phyloP scores from a whole-genome alignment of 2,797 vertebrate genomes.

The Gambusia yucatana region DNA sequence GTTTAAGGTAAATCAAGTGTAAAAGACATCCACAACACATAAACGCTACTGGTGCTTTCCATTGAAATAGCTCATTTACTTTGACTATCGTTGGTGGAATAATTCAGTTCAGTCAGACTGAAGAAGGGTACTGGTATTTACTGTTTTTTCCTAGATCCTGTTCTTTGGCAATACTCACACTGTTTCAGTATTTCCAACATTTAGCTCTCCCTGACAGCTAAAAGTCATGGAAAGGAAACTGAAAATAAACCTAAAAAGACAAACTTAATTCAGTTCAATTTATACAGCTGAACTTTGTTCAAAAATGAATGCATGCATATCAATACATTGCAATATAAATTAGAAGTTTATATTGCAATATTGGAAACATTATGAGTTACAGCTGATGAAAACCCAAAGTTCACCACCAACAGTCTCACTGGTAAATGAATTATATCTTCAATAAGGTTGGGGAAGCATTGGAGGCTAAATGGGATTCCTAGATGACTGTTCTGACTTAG shows the following conservation, averaged over 20 bases:
- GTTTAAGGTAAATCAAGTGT: constrained; percentile 7
- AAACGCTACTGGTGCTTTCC: constrained; percentile 1
- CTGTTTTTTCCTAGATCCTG: neutral
- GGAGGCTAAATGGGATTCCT: no score
- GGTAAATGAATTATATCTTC: neutral
- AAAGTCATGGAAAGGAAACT: neutral
- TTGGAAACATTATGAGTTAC: neutral
- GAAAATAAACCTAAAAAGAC: neutral
- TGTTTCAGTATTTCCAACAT: constrained; percentile 2
- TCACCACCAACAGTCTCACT: neutral
- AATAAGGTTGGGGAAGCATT: no score
- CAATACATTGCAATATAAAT: neutral
- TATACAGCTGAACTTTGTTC: neutral
- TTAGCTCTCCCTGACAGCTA: neutral
- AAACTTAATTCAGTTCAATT: neutral
- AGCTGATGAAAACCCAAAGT: neutral
- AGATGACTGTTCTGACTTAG: no score
- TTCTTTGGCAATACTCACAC: neutral
- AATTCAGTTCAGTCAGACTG: neutral
- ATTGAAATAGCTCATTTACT: neutral
- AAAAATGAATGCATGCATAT: neutral
- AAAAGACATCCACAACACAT: neutral
- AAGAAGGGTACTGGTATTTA: neutral
- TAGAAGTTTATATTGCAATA: neutral
- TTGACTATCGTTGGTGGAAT: neutral